These are phyloP conservation scores for Sigmodon hispidus DNA, from an alignment of 2,113 vertebrate genomes.

Conservation along the genomic window DNA sequence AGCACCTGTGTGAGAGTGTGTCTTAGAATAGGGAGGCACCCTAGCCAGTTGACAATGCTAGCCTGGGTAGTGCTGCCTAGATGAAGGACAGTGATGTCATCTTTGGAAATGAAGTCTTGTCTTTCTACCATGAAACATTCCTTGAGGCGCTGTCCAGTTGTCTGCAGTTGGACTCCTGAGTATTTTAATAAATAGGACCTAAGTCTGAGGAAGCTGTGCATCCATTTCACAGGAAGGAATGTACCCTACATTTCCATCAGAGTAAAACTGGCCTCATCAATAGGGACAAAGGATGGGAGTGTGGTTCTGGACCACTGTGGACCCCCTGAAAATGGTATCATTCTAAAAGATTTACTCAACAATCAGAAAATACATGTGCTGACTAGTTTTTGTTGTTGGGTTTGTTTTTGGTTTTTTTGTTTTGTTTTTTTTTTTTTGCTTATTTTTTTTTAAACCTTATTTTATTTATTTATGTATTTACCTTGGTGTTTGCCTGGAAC, in stretches of 20 bases:
- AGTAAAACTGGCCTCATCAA: neutral
- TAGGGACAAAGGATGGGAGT: neutral
- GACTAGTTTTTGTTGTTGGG: neutral
- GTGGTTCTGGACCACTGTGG: neutral
- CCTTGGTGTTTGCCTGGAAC: too few species aligned
- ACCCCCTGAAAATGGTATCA: neutral
- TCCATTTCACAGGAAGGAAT: neutral
- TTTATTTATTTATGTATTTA: too few species aligned
- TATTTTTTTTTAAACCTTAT: too few species aligned
- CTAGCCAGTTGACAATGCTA: neutral
- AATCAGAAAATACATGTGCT: neutral
- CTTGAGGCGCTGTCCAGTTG: neutral
- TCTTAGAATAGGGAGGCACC: too few species aligned
- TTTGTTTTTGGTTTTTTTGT: too few species aligned
- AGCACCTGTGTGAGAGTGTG: too few species aligned
- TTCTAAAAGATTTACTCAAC: neutral
- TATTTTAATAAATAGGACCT: neutral
- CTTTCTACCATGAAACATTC: neutral
- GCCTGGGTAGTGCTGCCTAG: neutral
- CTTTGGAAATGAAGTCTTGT: too few species aligned
- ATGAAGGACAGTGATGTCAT: neutral
- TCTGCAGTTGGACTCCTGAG: neutral
- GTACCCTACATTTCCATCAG: neutral
- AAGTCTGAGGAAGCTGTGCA: neutral
- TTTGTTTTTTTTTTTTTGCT: too few species aligned